Evolutionary conservation across 1,140 invertebrate genomes (phyloP).

Genomic region (Drosophila pseudoananassae): DNA sequence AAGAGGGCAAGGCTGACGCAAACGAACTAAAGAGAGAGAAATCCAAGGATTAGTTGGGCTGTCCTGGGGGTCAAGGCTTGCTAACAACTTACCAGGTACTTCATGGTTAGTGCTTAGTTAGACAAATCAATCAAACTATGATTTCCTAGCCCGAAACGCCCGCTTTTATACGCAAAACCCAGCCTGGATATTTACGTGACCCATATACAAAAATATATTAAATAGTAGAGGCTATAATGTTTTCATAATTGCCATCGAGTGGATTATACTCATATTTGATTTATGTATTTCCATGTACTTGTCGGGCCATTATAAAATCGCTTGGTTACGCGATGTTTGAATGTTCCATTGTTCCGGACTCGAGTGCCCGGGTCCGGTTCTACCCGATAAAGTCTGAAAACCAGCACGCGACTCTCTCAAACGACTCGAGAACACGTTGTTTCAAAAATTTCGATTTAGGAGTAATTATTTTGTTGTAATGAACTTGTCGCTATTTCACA

Average conservation of each 20-base stretch:
- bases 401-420: slow-evolving; percentile 41
- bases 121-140: slow-evolving; percentile 78
- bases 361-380: slow-evolving; percentile 8
- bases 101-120: slow-evolving; percentile 73
- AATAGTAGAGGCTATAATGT: neutral
- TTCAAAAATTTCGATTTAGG: slow-evolving; percentile 26
- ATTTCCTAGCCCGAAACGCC: slow-evolving; percentile 40
- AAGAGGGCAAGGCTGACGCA: slow-evolving; percentile 59
- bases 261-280: slow-evolving; percentile 44
- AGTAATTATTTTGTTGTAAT: slow-evolving; percentile 15
- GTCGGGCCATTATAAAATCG: slow-evolving; percentile 66
- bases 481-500: slow-evolving; percentile 37
- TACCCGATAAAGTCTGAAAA: slow-evolving; percentile 2
- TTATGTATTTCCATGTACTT: slow-evolving; percentile 42
- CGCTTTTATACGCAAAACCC: slow-evolving; percentile 68
- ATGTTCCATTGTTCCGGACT: slow-evolving; percentile 51
- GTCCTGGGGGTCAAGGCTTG: neutral
- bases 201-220: slow-evolving; percentile 31
- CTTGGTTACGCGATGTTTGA: slow-evolving; percentile 68
- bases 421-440: slow-evolving; percentile 39
- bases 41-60: slow-evolving; percentile 39
- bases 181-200: slow-evolving; percentile 70
- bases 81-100: slow-evolving; percentile 73
- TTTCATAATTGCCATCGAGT: slow-evolving; percentile 54
- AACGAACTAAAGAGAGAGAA: slow-evolving; percentile 36